phyloP scores from a whole-genome alignment of 2,797 vertebrate genomes.

The Erpetoichthys calabaricus region DNA sequence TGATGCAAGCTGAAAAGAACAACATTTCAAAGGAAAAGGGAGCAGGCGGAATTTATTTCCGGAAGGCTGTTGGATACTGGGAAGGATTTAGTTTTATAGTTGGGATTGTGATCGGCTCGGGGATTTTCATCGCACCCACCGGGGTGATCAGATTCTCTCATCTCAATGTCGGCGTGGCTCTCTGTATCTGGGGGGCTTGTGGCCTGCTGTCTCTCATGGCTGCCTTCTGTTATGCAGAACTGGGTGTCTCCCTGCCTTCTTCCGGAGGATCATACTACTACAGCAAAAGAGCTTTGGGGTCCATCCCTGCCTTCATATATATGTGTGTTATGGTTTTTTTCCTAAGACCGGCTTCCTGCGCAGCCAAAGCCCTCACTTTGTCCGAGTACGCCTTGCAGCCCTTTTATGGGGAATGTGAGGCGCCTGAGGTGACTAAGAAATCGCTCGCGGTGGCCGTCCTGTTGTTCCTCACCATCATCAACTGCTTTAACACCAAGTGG shows the following conservation, averaged over 20 bases:
- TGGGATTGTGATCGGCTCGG: conserved; percentile 34
- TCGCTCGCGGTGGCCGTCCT: conserved; percentile 35
- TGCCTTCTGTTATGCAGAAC: conserved; percentile 35
- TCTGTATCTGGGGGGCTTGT: conserved; percentile 28
- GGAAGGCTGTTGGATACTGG: conserved; percentile 39
- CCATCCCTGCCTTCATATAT: conserved; percentile 28
- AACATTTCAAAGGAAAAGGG: no score
- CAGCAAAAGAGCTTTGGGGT: conserved; percentile 36
- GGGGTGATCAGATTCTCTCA: conserved; percentile 32
- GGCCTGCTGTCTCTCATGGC: conserved; percentile 30
- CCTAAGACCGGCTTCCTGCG: conserved; percentile 25
- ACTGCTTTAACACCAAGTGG: conserved; percentile 27
- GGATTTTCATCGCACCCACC: conserved; percentile 41
- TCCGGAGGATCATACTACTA: conserved; percentile 38
- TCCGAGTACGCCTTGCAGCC: conserved; percentile 33
- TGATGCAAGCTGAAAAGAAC: no score
- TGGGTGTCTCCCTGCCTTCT: conserved; percentile 28
- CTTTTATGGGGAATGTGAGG: conserved; percentile 34
- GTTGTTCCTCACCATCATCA: conserved; percentile 38
- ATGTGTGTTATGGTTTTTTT: conserved; percentile 27
- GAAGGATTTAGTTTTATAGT: conserved; percentile 37
- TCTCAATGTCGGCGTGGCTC: conserved; percentile 30
- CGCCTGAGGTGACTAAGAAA: conserved; percentile 34
- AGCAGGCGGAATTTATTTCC: conserved; percentile 13
- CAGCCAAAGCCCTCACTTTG: conserved; percentile 34